phyloP scores from a whole-genome alignment of 2,113 vertebrate genomes.

The Oenanthe oenanthe region DNA sequence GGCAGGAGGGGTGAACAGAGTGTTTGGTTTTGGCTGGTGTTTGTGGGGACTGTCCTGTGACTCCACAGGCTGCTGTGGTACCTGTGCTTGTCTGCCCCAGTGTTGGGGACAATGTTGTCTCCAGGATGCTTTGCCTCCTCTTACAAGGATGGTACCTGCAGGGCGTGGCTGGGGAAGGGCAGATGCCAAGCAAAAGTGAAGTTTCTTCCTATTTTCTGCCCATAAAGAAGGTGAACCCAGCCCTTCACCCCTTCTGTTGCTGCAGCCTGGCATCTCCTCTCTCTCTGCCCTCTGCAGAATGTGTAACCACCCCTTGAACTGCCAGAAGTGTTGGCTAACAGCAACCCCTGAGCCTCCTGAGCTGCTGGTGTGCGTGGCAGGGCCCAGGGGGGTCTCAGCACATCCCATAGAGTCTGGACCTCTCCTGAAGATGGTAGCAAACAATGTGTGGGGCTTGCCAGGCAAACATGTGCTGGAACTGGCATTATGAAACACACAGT shows the following conservation, averaged over 20 bases:
- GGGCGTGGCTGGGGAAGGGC: background rate
- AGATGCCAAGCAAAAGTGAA: background rate
- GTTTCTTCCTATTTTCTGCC: background rate
- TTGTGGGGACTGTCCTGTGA: background rate
- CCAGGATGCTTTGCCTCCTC: background rate
- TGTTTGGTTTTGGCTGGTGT: background rate
- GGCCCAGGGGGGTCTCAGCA: background rate
- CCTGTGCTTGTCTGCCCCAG: background rate
- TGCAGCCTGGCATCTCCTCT: background rate
- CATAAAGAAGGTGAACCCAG: background rate
- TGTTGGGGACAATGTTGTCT: accelerated
- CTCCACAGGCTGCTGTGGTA: background rate
- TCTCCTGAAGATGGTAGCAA: background rate
- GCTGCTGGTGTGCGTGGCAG: background rate
- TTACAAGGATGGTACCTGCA: accelerated
- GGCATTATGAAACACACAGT: background rate
- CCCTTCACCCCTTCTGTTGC: accelerated
- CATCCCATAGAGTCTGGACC: background rate
- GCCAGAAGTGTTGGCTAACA: background rate
- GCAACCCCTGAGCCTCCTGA: background rate
- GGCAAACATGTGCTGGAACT: background rate
- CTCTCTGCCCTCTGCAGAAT: background rate
- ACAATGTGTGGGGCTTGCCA: background rate
- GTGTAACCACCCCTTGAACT: background rate
- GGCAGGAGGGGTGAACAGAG: background rate